Evolutionary conservation across 2,888 invertebrate genomes (phyloP).

Genomic region (Machimus rusticus): DNA sequence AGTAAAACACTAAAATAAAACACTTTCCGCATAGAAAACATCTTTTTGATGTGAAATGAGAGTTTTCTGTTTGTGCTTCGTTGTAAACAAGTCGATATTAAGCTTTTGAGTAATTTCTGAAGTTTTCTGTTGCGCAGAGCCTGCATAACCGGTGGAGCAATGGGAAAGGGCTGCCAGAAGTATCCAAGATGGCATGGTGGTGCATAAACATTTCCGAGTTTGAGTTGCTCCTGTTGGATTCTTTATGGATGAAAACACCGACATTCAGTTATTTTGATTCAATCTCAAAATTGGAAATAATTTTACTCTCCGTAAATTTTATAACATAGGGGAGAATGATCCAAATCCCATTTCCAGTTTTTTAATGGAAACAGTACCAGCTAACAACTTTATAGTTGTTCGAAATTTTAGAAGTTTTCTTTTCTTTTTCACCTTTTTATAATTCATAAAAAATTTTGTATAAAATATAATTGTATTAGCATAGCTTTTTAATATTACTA

Average conservation of each 20-base stretch:
- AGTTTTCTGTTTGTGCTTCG: constrained; percentile 14
- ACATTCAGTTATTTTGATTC: background rate
- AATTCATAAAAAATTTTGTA: too few species aligned
- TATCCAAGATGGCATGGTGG: background rate
- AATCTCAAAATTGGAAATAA: background rate
- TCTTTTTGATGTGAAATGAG: constrained; percentile 22
- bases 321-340: background rate
- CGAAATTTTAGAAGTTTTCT: too few species aligned
- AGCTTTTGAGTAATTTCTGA: background rate
- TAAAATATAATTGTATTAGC: too few species aligned
- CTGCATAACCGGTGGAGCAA: background rate
- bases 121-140: background rate
- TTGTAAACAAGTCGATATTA: constrained; percentile 32
- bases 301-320: background rate
- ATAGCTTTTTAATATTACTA: too few species aligned
- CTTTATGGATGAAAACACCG: background rate
- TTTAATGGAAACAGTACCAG: too few species aligned
- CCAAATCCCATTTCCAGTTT: too few species aligned
- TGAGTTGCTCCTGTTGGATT: background rate
- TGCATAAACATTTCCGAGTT: background rate
- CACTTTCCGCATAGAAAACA: background rate
- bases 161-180: background rate
- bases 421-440: too few species aligned
- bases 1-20: constrained; percentile 11
- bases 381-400: too few species aligned